Percentiles rank a stretch among this genome's conserved stretches.
phyloP scores from a whole-genome alignment of 2,888 invertebrate genomes.

The Crepidodera aurea region DNA sequence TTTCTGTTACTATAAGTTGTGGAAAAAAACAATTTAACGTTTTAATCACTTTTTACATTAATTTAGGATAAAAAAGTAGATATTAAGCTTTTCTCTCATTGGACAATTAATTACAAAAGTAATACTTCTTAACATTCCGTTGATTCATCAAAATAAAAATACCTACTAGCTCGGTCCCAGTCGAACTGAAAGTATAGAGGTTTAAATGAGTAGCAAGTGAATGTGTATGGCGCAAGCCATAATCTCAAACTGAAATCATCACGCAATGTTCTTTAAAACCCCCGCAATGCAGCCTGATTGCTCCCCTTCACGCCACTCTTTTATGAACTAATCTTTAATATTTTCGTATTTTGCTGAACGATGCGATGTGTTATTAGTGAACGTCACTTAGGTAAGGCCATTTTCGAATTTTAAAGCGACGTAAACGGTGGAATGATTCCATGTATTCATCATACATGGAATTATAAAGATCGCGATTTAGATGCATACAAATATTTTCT shows the following conservation, averaged over 20 bases:
- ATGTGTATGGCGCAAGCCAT: slow-evolving; percentile 49
- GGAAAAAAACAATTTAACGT: too few species aligned
- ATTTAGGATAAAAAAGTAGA: too few species aligned
- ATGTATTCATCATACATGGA: too few species aligned
- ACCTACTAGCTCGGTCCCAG: background rate
- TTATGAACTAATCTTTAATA: slow-evolving; percentile 39
- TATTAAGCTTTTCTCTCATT: too few species aligned
- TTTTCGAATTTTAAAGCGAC: background rate
- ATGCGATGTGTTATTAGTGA: background rate
- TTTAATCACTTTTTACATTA: too few species aligned
- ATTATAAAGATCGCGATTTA: too few species aligned
- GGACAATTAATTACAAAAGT: too few species aligned
- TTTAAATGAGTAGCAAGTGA: slow-evolving; percentile 41
- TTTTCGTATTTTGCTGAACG: background rate
- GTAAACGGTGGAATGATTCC: too few species aligned
- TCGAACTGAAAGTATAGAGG: background rate
- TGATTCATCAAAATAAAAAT: background rate
- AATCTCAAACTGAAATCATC: slow-evolving; percentile 47
- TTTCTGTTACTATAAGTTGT: too few species aligned
- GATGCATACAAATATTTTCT: too few species aligned
- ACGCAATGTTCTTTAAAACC: slow-evolving; percentile 48
- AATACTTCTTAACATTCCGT: too few species aligned
- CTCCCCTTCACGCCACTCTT: slow-evolving; percentile 42
- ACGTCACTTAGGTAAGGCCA: background rate
- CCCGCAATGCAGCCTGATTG: slow-evolving; percentile 53